Evolutionary conservation across 2,888 invertebrate species (phyloP).

Genomic region (Caenorhabditis wallacei): DNA sequence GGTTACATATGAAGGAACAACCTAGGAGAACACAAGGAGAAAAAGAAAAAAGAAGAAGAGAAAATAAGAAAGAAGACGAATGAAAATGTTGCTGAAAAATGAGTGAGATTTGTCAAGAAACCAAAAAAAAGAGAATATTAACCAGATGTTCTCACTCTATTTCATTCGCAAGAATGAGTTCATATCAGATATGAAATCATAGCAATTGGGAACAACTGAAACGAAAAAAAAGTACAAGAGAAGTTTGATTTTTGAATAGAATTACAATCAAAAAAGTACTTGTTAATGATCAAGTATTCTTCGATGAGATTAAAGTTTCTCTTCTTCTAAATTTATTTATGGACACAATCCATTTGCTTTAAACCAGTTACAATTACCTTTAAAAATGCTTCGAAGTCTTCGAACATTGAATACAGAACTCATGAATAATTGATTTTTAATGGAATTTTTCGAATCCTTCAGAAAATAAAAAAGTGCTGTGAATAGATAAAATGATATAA

Average conservation of each 20-base stretch:
- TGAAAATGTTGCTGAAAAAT: constrained; percentile 58
- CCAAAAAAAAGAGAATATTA: background rate
- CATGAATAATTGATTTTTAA: background rate
- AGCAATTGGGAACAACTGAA: constrained; percentile 3
- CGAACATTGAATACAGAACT: background rate
- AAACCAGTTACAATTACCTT: background rate
- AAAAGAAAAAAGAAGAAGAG: background rate
- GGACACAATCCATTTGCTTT: background rate
- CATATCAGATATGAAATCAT: constrained; percentile 15
- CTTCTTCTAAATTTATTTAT: no score
- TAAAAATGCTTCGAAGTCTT: background rate
- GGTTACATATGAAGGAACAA: constrained; percentile 46
- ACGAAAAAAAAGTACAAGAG: no score
- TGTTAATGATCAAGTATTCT: no score
- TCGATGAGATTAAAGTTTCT: no score
- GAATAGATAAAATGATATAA: background rate
- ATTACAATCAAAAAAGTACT: no score
- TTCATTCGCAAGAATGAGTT: constrained; percentile 15
- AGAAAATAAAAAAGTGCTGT: background rate
- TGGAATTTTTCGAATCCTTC: background rate
- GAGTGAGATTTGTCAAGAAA: constrained; percentile 51
- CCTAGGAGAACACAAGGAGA: constrained; percentile 4
- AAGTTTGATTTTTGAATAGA: no score
- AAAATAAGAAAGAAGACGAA: background rate
- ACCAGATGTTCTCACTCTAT: constrained; percentile 41